Conservation (phyloP, 2,888 invertebrate genomes). For the Drosophila mayaguana region DNA sequence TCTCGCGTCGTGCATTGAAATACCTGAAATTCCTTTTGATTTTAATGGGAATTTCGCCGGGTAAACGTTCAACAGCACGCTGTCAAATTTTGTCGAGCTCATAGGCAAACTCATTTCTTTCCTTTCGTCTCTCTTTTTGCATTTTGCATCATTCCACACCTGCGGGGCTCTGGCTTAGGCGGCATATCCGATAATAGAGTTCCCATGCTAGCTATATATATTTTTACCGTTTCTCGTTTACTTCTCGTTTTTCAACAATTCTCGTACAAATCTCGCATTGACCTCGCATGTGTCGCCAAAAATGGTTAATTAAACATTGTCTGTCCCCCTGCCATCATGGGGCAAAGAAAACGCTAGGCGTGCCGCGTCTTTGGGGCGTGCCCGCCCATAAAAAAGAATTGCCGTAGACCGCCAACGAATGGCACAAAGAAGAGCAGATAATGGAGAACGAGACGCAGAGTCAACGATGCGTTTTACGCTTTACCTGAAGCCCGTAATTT, state of each 20-base stretch:
- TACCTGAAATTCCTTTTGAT: slow-evolving; percentile 65
- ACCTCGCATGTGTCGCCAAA: slow-evolving; percentile 32
- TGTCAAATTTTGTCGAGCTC: slow-evolving; percentile 49
- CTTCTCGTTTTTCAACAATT: neutral
- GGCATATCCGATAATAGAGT: slow-evolving; percentile 47
- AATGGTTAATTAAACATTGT: slow-evolving; percentile 61
- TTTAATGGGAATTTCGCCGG: slow-evolving; percentile 66
- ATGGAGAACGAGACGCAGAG: slow-evolving; percentile 33
- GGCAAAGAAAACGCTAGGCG: slow-evolving; percentile 30
- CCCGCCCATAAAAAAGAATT: slow-evolving; percentile 58
- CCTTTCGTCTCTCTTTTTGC: neutral
- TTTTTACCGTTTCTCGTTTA: slow-evolving; percentile 1
- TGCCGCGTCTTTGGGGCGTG: slow-evolving; percentile 9
- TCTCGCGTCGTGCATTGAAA: slow-evolving; percentile 21
- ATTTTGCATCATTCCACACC: slow-evolving; percentile 22
- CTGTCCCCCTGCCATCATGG: neutral
- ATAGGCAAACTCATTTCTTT: slow-evolving; percentile 19
- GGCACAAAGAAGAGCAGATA: slow-evolving; percentile 1
- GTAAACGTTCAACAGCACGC: slow-evolving; percentile 29
- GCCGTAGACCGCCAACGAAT: slow-evolving; percentile 40
- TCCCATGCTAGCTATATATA: slow-evolving; percentile 31
- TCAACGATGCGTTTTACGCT: slow-evolving; percentile 61
- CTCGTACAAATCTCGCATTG: slow-evolving; percentile 2
- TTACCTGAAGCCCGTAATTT: slow-evolving; percentile 58
- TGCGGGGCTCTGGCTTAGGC: slow-evolving; percentile 27